Evolutionary conservation across 2,113 vertebrate species (phyloP), one percentile per base, ranked within the genome.

Genomic region (Stegastes partitus): DNA sequence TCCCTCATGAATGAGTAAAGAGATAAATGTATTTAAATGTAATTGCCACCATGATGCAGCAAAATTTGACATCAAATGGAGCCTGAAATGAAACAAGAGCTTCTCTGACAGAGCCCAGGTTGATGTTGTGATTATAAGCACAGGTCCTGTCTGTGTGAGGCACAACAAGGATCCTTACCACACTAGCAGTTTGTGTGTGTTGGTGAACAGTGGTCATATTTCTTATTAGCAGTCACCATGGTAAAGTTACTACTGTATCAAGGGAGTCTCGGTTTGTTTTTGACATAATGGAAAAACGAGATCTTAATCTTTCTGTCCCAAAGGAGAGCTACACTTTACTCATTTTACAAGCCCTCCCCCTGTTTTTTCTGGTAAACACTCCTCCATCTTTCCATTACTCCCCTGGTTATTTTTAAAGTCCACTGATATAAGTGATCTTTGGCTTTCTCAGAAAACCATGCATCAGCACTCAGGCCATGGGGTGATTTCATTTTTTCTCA

Each of bases 221-320:
- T 76, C 79, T 34, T 49, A 51, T 59, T 76, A 56, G 14, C 59
- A 51, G 55, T 51, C 44, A 53, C 66, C 28, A 21, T 16, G 34
- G 73, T 54, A 26, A 80, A 81, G 51, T 66, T 56, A 68, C 66
- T 51, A 55, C 64, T 69, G 70, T 16, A 69, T 68, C 75, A 65
- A 59, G 23, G 68, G 67, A 81, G 59, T 57, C 6, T 9, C 21
- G 50, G 44, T 71, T 49, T 70, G 44, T 11, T 53, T 63, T 59
- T 88, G 86, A 89, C 85, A 79, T 91, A 77, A 90, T 78, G 88
- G 77, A 88, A 80, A 87, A 85, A 82, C 16, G 76, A 64, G 58
- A 78, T 82, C 58, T 85, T 75, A 65, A 56, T 68, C 47, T 77
- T 31, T 51, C 37, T 28, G 49, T 72, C 72, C 63, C 74, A 53